Conservation (phyloP, 1,140 invertebrate species). For the Calephelis virginiensis region DNA sequence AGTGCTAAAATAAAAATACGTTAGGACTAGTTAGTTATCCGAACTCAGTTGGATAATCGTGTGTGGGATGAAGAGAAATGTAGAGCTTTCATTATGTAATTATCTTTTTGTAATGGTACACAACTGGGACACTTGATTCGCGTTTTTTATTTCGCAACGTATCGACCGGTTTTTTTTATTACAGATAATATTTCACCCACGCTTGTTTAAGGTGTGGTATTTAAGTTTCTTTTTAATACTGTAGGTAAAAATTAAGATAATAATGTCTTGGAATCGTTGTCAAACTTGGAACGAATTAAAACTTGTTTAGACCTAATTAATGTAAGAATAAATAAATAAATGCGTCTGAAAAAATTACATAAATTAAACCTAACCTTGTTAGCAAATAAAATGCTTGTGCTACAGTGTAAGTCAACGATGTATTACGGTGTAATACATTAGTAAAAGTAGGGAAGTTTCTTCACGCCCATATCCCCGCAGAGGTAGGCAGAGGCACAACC, state of each 20-base stretch:
- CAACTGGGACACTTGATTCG: neutral
- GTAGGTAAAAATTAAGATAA: neutral
- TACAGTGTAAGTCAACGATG: no score
- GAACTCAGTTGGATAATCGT: slow-evolving; percentile 4
- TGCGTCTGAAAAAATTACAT: no score
- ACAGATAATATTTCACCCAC: neutral
- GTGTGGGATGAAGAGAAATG: neutral
- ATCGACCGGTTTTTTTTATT: neutral
- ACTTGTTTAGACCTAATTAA: no score
- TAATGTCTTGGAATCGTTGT: neutral
- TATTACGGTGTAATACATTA: no score
- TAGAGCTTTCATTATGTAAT: neutral
- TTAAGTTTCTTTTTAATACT: neutral
- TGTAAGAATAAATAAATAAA: no score
- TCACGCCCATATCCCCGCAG: no score
- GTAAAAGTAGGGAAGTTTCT: no score
- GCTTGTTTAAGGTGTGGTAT: neutral
- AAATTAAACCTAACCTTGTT: no score
- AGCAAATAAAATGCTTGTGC: no score
- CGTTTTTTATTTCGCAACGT: neutral
- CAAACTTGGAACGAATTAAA: neutral
- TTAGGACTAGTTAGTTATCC: no score
- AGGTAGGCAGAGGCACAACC: no score
- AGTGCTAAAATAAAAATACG: neutral
- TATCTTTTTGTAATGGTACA: neutral